Conservation (phyloP, 2,888 invertebrate species). For the Lepidonotus clava region DNA sequence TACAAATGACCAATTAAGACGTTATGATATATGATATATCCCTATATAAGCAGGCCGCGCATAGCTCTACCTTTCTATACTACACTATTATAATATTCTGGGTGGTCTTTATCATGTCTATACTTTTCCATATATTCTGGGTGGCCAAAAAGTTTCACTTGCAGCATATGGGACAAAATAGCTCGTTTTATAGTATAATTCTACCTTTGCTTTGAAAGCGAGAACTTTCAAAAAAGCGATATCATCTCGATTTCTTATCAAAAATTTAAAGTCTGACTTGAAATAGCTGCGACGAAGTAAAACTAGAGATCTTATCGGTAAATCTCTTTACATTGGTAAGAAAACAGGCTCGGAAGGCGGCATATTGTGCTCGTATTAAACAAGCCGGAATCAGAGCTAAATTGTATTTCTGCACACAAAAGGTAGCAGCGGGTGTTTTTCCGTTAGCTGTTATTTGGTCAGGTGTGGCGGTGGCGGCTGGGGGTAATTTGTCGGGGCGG, state of each 20-base stretch:
- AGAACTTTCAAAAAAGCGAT: background rate
- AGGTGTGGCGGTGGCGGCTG: conserved; percentile 1
- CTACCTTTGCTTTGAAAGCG: background rate
- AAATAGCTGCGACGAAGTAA: background rate
- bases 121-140: too few species aligned
- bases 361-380: background rate
- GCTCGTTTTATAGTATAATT: background rate
- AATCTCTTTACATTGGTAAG: background rate
- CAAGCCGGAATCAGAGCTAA: background rate
- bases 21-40: too few species aligned
- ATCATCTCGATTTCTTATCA: too few species aligned
- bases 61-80: too few species aligned
- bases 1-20: too few species aligned
- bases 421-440: background rate
- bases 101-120: too few species aligned
- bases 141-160: background rate
- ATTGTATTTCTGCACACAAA: background rate
- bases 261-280: background rate
- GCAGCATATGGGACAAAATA: background rate
- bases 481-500: background rate
- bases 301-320: background rate
- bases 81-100: too few species aligned
- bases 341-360: conserved; percentile 10
- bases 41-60: too few species aligned
- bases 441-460: conserved; percentile 33